phyloP scores from a whole-genome alignment of 1,140 invertebrate species.

The Halictus rubicundus region DNA sequence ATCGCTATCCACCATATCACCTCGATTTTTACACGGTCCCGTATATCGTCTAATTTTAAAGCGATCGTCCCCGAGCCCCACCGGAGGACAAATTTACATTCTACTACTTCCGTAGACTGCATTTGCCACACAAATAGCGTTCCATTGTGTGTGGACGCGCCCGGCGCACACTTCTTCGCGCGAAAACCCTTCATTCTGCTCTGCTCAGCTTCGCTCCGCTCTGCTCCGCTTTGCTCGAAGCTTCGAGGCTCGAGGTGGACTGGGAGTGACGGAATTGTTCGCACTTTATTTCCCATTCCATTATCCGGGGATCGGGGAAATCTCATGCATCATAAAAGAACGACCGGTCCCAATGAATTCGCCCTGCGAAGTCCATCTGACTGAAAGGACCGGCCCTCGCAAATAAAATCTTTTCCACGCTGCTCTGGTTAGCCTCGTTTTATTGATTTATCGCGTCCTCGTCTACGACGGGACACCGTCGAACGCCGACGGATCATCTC shows the following conservation, averaged over 20 bases:
- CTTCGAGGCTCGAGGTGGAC: conserved; percentile 3
- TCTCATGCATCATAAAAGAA: conserved; percentile 63
- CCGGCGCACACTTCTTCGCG: conserved; percentile 30
- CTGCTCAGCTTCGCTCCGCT: background rate
- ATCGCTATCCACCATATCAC: background rate
- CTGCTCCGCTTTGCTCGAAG: too few species aligned
- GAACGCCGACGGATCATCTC: background rate
- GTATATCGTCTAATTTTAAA: conserved; percentile 23
- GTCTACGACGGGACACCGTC: background rate
- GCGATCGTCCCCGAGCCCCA: background rate
- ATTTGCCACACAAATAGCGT: conserved; percentile 27
- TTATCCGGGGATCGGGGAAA: conserved; percentile 54
- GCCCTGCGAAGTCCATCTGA: conserved; percentile 25
- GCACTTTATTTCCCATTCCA: conserved; percentile 62
- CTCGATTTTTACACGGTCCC: background rate
- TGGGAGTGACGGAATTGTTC: conserved; percentile 57
- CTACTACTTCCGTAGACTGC: background rate
- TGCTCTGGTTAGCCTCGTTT: background rate
- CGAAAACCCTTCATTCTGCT: conserved; percentile 6
- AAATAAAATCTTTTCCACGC: conserved; percentile 18
- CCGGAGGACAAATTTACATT: conserved; percentile 4
- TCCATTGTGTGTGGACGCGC: background rate
- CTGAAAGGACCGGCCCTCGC: background rate
- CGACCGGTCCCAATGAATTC: conserved; percentile 53
- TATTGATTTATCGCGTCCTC: conserved; percentile 15